A percentile compares a stretch with the other conserved stretches of the same genome.
Evolutionary conservation across 1,140 invertebrate genomes (phyloP).

Genomic region (Heliconius himera): DNA sequence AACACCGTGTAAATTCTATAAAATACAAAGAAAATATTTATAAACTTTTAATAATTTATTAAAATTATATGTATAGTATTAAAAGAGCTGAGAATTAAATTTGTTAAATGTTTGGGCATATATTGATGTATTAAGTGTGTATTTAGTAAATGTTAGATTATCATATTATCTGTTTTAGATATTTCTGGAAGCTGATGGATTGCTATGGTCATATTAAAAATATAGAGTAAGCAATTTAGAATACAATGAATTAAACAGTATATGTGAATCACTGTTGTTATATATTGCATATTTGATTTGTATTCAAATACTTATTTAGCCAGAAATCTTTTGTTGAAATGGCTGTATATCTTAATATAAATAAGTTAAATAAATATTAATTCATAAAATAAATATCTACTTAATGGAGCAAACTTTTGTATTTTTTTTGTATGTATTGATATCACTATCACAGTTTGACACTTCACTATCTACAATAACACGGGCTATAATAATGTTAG

Average conservation of each 20-base stretch:
- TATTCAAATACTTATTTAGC: too few species aligned
- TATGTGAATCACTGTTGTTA: not conserved
- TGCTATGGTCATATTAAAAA: too few species aligned
- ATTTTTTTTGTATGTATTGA: not conserved
- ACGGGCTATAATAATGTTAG: slow-evolving; percentile 1
- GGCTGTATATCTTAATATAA: too few species aligned
- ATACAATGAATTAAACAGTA: not conserved
- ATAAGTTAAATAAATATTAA: not conserved
- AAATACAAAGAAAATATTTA: slow-evolving; percentile 1
- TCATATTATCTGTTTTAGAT: too few species aligned
- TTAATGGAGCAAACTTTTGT: not conserved
- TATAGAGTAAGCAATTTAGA: not conserved
- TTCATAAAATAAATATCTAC: not conserved
- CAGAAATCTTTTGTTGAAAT: too few species aligned
- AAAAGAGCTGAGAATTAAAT: not conserved
- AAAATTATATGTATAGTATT: not conserved
- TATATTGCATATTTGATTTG: not conserved
- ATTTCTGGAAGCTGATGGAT: too few species aligned
- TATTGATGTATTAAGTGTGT: not conserved
- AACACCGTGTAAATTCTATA: slow-evolving; percentile 34
- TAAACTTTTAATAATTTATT: slow-evolving; percentile 18
- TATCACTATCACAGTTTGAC: slow-evolving; percentile 15
- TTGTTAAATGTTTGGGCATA: too few species aligned
- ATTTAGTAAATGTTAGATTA: not conserved
- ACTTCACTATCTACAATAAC: slow-evolving; percentile 20